Conservation (phyloP, 2,888 invertebrate genomes). For the Pheosia gnoma region DNA sequence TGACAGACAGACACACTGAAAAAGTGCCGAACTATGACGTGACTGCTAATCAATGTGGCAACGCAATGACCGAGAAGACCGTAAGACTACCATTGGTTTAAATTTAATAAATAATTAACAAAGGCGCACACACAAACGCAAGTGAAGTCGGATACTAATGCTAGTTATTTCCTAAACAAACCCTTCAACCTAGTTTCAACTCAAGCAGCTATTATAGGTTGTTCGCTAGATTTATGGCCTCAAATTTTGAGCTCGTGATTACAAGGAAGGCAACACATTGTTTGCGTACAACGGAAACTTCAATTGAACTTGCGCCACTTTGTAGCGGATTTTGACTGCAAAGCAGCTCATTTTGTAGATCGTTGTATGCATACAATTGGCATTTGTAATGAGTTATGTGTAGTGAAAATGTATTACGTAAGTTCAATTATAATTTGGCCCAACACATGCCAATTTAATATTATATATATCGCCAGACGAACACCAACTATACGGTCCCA, state of each 20-base stretch:
- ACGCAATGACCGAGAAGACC: too few relatives aligned
- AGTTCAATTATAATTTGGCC: neutral
- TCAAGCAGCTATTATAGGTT: constrained; percentile 14
- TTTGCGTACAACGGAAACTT: constrained; percentile 17
- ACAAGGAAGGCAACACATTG: constrained; percentile 17
- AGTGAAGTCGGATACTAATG: neutral
- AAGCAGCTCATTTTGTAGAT: neutral
- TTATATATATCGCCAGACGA: too few relatives aligned
- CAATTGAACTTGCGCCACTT: constrained; percentile 6
- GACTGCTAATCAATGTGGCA: too few relatives aligned
- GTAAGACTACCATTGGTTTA: too few relatives aligned
- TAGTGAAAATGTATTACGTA: neutral
- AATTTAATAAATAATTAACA: too few relatives aligned
- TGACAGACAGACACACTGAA: too few relatives aligned
- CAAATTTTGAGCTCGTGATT: constrained; percentile 25
- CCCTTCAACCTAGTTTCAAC: constrained; percentile 14
- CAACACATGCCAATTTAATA: too few relatives aligned
- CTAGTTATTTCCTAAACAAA: constrained; percentile 19
- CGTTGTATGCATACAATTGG: neutral
- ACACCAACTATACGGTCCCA: too few relatives aligned
- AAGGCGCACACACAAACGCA: neutral
- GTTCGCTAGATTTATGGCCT: constrained; percentile 25
- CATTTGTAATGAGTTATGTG: neutral
- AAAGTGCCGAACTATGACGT: too few relatives aligned
- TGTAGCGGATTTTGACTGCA: neutral